These are phyloP conservation scores for Deilephila porcellus DNA, from an alignment of 2,888 invertebrate species.

Conservation along the genomic window DNA sequence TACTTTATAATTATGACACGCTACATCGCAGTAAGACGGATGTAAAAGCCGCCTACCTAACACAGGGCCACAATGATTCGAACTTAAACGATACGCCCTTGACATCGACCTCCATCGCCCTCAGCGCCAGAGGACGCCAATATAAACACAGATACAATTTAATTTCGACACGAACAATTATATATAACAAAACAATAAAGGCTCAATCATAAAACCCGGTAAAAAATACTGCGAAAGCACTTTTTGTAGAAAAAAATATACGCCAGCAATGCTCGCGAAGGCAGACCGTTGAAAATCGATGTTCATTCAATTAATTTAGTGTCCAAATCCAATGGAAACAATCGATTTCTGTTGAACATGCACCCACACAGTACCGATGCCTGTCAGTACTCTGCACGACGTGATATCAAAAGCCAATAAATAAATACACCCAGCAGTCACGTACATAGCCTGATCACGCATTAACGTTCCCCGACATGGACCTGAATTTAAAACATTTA, in stretches of 20 bases:
- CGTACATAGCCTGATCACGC: neutral
- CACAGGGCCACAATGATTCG: neutral
- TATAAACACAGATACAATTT: slow-evolving; percentile 13
- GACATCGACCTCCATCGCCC: slow-evolving; percentile 19
- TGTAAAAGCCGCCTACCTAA: neutral
- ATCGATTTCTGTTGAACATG: slow-evolving; percentile 41
- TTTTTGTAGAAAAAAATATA: slow-evolving; percentile 39
- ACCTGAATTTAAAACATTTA: too few species aligned
- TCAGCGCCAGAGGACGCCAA: slow-evolving; percentile 11
- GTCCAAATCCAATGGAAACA: slow-evolving; percentile 43
- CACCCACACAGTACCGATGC: slow-evolving; percentile 35
- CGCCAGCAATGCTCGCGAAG: slow-evolving; percentile 39
- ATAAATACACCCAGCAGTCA: neutral
- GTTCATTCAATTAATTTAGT: slow-evolving; percentile 46
- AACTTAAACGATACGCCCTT: slow-evolving; percentile 13
- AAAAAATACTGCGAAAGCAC: slow-evolving; percentile 20
- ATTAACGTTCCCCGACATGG: neutral
- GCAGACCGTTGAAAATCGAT: slow-evolving; percentile 44
- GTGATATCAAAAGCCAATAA: slow-evolving; percentile 18
- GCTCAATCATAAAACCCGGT: slow-evolving; percentile 18
- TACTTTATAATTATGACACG: too few species aligned
- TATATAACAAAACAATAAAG: slow-evolving; percentile 20
- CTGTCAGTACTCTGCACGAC: slow-evolving; percentile 24
- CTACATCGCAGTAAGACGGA: neutral
- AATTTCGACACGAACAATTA: slow-evolving; percentile 20